Base-by-base conservation (phyloP, 2,113 vertebrate species). In the Podocnemis expansa region DNA sequence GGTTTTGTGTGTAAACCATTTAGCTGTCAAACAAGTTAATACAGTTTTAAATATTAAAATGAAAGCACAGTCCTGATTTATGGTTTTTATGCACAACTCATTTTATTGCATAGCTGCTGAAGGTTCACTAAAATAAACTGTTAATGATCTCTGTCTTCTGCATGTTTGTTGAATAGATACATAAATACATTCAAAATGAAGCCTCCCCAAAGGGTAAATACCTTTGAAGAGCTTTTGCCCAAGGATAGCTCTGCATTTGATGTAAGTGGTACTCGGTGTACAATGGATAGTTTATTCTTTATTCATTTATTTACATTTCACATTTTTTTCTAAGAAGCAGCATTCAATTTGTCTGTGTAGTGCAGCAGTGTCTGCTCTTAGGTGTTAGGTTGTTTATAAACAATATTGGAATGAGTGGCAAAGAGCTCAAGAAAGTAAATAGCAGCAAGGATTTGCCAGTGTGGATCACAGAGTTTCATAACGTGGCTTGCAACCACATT, bases 161-260 rank as follows among this genome's bases (percentile, higher is more conserved):
- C 58, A 90, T 94, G 81, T 34, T 96, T 89, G 80, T 94, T 93
- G 58, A 84, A 95, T 89, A 98, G 98, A 97, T 98, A 98, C 1
- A 85, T 98, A 78, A 98, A 98, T 84, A 96, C 97, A n/a, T 98
- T 96, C 94, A 97, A 98, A 91, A 97, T 98, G 96, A 97, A 93
- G 43, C 93, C 96, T 29, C 54, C 96, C 14, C 96, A 98, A 89
- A 80, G 82, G 91, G 94, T 98, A 89, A 97, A 98, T 94, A 98
- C 98, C 47, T 98, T 98, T 94, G 98, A 98, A 92, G 98, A 98
- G 78, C 96, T 98, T 92, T 96, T 98, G 49, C 89, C 97, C n/a
- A 96, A 97, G 55, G 41, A 96, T 95, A 97, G n/a, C 0, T 93
- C 93, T 75, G 60, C 95, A 67, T 95, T 96, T 79, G 96, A 98